Percentiles rank a stretch among this genome's conserved stretches.
Evolutionary conservation across 2,797 vertebrate genomes (phyloP).

Genomic region (Silurus aristotelis): DNA sequence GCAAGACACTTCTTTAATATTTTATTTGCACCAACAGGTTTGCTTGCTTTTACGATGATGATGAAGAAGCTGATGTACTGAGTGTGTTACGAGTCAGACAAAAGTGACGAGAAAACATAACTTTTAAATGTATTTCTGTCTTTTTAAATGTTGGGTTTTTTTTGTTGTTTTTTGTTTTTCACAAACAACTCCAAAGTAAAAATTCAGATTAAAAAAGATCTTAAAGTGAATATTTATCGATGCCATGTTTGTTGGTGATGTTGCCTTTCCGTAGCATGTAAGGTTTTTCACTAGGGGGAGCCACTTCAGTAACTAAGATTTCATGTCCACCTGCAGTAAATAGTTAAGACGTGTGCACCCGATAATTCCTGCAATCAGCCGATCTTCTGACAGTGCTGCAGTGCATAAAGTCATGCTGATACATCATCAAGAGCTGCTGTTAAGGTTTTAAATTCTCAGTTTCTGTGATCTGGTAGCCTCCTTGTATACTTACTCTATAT

Average conservation of each 20-base stretch:
- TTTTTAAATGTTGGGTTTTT: not conserved
- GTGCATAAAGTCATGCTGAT: not conserved
- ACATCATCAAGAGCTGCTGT: not conserved
- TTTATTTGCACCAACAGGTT: conserved; percentile 46
- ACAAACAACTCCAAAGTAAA: not conserved
- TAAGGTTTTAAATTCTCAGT: not conserved
- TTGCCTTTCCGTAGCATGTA: not conserved
- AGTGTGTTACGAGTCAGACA: conserved; percentile 8
- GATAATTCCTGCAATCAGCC: not conserved
- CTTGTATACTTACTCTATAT: too few relatives aligned
- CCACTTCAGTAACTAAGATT: conserved; percentile 31
- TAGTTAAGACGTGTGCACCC: not conserved
- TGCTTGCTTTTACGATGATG: conserved; percentile 30
- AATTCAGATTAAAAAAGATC: not conserved
- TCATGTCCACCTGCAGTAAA: not conserved
- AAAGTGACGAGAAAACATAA: conserved; percentile 8
- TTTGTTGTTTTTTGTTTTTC: not conserved
- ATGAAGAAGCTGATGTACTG: conserved; percentile 18
- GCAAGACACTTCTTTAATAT: conserved; percentile 53
- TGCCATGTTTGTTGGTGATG: not conserved
- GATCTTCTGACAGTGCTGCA: not conserved
- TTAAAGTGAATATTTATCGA: not conserved
- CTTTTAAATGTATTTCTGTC: not conserved
- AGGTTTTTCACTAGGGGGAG: conserved; percentile 39
- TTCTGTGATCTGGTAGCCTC: not conserved